Evolutionary conservation across 2,888 invertebrate species (phyloP), one percentile per base, ranked within the genome.

Genomic region (Phrixothrix hirtus): DNA sequence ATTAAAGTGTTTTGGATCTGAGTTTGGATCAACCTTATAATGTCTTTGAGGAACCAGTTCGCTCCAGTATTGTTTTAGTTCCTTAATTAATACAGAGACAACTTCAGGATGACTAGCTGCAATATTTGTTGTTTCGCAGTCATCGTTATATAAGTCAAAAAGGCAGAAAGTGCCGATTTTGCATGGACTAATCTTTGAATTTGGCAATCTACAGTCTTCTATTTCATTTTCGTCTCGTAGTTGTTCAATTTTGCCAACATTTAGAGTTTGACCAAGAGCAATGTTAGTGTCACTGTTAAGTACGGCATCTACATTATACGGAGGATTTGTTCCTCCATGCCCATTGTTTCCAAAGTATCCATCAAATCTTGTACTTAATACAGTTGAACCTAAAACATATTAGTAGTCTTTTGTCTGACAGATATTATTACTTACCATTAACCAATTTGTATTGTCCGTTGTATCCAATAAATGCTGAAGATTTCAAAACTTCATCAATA

Each of bases 401-500:
- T 5, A 21, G n/a, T n/a, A n/a, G n/a, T n/a, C 7, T 21, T 21
- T 21, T 21, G 21, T 44, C 26, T 61, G 68, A 73, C 68, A 35
- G 21, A 21, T n/a, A 21, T 21, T 5, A 21, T 21, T 21, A 21
- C 4, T 21, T 21, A 21, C 21, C 21, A 21, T 72, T 69, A 14
- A 72, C 38, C 6, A 71, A 57, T 56, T 74, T 74, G 47, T 66
- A 73, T 43, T 57, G 57, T 2, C 72, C 73, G 13, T 14, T 36
- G 10, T 62, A 47, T 1, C 63, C 61, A 39, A 73, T 64, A 26
- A 69, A 49, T 59, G 76, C 79, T n/a, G 75, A 75, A 4, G 70
- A 65, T 15, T 72, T 57, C 46, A 69, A 67, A 10, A 52, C 41
- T 43, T 72, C 72, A 51, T 76, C 69, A 11, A 76, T 71, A 58